Conservation (phyloP, 53 echinoderm and acorn worm species). For the Astropecten irregularis region DNA sequence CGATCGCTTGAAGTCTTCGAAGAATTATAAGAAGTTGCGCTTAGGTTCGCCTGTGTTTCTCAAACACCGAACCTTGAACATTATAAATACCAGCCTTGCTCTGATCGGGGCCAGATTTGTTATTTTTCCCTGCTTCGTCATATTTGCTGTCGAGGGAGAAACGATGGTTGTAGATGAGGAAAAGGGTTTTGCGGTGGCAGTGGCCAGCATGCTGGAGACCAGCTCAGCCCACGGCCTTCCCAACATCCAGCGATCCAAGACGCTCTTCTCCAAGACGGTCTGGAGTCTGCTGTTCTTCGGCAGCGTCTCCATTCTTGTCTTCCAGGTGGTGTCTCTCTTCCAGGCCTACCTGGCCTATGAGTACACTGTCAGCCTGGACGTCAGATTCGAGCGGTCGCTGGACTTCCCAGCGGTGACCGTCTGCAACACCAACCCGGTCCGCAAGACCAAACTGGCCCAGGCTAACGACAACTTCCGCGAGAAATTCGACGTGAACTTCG, state of each 20-base stretch:
- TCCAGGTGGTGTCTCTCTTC: constrained; percentile 50
- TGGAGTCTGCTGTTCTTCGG: constrained; percentile 62
- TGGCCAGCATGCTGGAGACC: constrained; percentile 23
- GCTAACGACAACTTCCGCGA: constrained; percentile 44
- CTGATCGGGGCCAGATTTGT: too few species aligned
- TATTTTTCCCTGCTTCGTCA: too few species aligned
- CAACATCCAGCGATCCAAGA: constrained; percentile 78
- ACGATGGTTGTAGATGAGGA: too few species aligned
- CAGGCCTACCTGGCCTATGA: constrained; percentile 35
- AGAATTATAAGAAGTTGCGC: too few species aligned
- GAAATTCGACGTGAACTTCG: constrained; percentile 53
- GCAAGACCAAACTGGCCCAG: constrained; percentile 28
- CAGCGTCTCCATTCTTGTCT: constrained; percentile 9
- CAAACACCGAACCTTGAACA: too few species aligned
- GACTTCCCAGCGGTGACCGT: constrained; percentile 79
- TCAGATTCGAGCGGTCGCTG: constrained; percentile 59
- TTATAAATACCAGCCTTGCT: too few species aligned
- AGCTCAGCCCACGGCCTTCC: constrained; percentile 87
- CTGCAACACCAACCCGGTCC: constrained; percentile 79
- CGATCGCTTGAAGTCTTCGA: too few species aligned
- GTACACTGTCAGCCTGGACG: constrained; percentile 63
- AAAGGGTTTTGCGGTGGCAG: background rate
- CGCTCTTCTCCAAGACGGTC: constrained; percentile 29
- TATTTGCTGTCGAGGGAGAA: too few species aligned
- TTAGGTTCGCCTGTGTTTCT: too few species aligned